Evolutionary conservation across 2,888 invertebrate genomes (phyloP), one percentile per base, ranked within the genome.

Genomic region (Sthenelais limicola): DNA sequence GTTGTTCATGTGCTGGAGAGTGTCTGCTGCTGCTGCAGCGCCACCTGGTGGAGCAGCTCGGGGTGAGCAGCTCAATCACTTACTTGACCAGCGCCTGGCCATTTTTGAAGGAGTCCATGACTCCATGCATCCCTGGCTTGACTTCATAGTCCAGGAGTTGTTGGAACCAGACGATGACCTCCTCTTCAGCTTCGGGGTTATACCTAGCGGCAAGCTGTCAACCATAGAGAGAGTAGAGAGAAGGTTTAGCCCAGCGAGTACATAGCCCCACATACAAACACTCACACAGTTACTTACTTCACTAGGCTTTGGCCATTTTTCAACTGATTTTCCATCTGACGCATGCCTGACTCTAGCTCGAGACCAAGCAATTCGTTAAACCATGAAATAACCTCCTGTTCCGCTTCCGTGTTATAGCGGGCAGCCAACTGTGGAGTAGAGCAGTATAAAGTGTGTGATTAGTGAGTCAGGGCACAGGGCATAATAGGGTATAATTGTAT

Each of bases 151-250:
- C 93, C 18, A 94, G 94, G 79, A 97, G 92, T 71, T 91, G 89
- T 84, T 93, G 92, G 84, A 99, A 93, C 98, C 98, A 98, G 89
- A 94, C 93, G 85, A 98, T 89, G 80, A 94, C 93, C 90, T 98
- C 97, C 82, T 92, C 92, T 1, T 98, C 98, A 77, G 96, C 91
- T 84, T 95, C 95, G 84, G 95, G 94, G 88, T 95, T 98, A 91
- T 98, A 99, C 91, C 98, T 98, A 88, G 96, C 95, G 89, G 96
- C 95, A 82, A 98, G 95, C 98, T 98, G 82, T 51, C 80, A 81
- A 9, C 21, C 26, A 72, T 12, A 56, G 5, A 24, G 33, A 32
- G 33, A 3, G 7, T 15, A 3, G 3, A 5, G 2, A 4, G 18
- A 30, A 56, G 33, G 28, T 2, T 28, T 56, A 56, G 12, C 30